phyloP scores from a whole-genome alignment of 2,113 vertebrate species.

The Sinosuthora webbiana region DNA sequence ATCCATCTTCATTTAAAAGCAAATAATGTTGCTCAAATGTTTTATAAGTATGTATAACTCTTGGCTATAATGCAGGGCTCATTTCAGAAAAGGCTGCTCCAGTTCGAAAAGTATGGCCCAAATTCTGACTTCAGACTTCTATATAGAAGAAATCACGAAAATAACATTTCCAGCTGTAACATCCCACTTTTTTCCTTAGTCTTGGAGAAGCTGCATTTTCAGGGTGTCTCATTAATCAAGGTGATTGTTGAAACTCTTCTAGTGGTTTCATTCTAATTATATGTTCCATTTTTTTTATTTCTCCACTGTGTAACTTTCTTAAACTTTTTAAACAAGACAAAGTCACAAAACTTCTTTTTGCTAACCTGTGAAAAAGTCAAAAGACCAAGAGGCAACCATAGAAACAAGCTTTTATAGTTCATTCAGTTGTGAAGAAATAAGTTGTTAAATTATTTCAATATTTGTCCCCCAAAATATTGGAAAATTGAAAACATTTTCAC shows the following conservation, averaged over 20 bases:
- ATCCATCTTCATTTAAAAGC: slow-evolving; percentile 49
- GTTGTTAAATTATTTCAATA: not conserved
- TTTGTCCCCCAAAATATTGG: not conserved
- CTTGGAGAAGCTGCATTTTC: not conserved
- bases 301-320: not conserved
- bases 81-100: not conserved
- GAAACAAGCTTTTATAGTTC: not conserved
- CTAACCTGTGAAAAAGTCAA: not conserved
- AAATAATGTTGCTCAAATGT: slow-evolving; percentile 4
- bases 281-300: not conserved
- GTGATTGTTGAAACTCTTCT: not conserved
- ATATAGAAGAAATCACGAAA: not conserved
- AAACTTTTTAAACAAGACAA: not conserved
- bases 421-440: not conserved
- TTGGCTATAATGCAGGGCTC: not conserved
- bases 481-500: not conserved
- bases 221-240: not conserved
- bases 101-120: not conserved
- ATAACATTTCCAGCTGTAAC: not conserved
- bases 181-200: not conserved
- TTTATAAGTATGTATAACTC: not conserved
- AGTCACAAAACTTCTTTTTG: not conserved
- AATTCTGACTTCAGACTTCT: not conserved
- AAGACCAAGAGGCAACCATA: not conserved
- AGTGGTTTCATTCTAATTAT: not conserved